phyloP scores from a whole-genome alignment of 1,140 invertebrate genomes.

The Probaryconus sp. region DNA sequence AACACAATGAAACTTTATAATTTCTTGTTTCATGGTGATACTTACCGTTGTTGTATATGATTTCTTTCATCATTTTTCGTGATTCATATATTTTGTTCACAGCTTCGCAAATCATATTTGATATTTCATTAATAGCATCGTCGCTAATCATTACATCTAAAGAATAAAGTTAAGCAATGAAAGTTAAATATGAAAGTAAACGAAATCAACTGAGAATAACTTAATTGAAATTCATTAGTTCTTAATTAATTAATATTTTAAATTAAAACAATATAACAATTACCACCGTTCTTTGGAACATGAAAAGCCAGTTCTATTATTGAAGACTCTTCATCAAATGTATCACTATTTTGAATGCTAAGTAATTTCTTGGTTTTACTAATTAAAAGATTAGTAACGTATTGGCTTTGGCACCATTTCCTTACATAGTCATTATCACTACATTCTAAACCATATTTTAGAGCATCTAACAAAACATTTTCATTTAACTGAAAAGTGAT shows the following conservation, averaged over 20 bases:
- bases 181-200: slow-evolving; percentile 27
- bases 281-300: slow-evolving; percentile 62
- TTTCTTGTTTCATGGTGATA: neutral
- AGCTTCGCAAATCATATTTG: slow-evolving; percentile 70
- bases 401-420: slow-evolving; percentile 73
- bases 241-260: neutral
- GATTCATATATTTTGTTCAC: slow-evolving; percentile 32
- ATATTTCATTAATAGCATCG: slow-evolving; percentile 76
- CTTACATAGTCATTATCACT: slow-evolving; percentile 72
- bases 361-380: slow-evolving; percentile 43
- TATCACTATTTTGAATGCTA: no score
- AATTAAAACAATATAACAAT: slow-evolving; percentile 14
- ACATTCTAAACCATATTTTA: slow-evolving; percentile 2
- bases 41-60: neutral
- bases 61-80: neutral
- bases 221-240: neutral
- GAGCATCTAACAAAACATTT: slow-evolving; percentile 11
- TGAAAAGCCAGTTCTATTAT: slow-evolving; percentile 28
- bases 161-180: slow-evolving; percentile 25
- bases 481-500: no score
- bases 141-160: slow-evolving; percentile 78
- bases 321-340: slow-evolving; percentile 2
- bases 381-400: slow-evolving; percentile 53
- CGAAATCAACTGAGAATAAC: slow-evolving; percentile 5
- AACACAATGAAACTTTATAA: slow-evolving; percentile 6